Evolutionary conservation across 2,797 vertebrate species (phyloP).

Genomic region (Helarctos malayanus): DNA sequence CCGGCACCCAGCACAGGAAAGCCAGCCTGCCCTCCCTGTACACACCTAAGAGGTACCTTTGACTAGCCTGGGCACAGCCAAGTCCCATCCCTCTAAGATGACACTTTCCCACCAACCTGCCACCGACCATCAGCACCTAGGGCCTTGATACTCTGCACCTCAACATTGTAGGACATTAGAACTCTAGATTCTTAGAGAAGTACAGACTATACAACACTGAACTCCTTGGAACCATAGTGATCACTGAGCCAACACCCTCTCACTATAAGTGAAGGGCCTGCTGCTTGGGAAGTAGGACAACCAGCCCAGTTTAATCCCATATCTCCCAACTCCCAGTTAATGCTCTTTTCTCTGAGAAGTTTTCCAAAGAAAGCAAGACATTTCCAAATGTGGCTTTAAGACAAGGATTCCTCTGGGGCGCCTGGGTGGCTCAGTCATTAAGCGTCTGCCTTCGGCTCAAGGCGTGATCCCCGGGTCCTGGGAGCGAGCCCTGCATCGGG

Average conservation of each 20-base stretch:
- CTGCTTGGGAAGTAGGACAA: background rate
- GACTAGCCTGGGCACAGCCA: background rate
- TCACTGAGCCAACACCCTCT: background rate
- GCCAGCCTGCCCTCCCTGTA: background rate
- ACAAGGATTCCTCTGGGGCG: background rate
- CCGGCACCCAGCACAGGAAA: background rate
- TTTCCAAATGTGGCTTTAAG: constrained; percentile 9
- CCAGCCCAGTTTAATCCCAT: background rate
- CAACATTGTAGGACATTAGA: background rate
- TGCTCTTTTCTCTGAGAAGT: constrained; percentile 44
- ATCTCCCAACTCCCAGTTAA: background rate
- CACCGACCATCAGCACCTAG: background rate
- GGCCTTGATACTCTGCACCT: background rate
- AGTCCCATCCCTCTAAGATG: background rate
- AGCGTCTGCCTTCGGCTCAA: too few relatives aligned
- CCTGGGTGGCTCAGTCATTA: too few relatives aligned
- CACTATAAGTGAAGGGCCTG: background rate
- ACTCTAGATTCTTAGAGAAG: background rate
- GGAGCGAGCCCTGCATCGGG: too few relatives aligned
- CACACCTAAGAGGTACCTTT: background rate
- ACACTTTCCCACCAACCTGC: background rate
- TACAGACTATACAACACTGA: background rate
- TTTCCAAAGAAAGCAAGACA: constrained; percentile 31
- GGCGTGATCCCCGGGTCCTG: too few relatives aligned
- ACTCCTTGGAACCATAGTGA: background rate